Evolutionary conservation across 2,888 invertebrate genomes (phyloP), one percentile per base, ranked within the genome.

Genomic region (Limenitis arthemis): DNA sequence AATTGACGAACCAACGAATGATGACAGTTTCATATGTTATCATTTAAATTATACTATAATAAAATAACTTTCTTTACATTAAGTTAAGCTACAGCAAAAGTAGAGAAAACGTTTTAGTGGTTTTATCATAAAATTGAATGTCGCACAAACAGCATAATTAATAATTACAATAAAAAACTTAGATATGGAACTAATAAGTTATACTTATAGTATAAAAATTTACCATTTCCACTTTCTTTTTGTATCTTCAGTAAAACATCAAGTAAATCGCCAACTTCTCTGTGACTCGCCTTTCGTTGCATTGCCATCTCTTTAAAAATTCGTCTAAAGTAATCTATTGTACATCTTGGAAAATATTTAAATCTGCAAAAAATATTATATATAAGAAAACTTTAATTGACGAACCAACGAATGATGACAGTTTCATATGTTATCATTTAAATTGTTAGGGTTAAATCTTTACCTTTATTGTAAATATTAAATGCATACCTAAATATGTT

Each of bases 241-340:
- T 66, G 70, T 50, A 81, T 66, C 51, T 73, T 73, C 2, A 79
- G 8, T 3, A 82, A 52, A 0, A 71, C 65, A 28, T 80, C 80
- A 0, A 82, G 56, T 1, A 82, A 59, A 47, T 79, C 80, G 39
- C 56, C 61, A 1, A 58, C 58, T 20, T 70, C 61, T 61, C 1
- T 60, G 53, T 8, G 54, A 55, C 5, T 54, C 51, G 0, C 71
- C 72, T 53, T 44, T 5, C 77, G 61, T 44, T 75, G 68, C 3
- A 60, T 53, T 1, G 73, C 65, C 4, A 77, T 64, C 5, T 49
- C 28, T 2, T 61, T 56, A 44, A 71, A 73, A 1, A 77, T 43
- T 8, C 61, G 61, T 8, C 53, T 66, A 34, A 80, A 70, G 55
- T 68, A 75, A 0, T 55, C 55, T 0, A 61, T 66, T 0, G 72